Evolutionary conservation across 2,888 invertebrate genomes (phyloP).

Genomic region (Stegana nigrithorax): DNA sequence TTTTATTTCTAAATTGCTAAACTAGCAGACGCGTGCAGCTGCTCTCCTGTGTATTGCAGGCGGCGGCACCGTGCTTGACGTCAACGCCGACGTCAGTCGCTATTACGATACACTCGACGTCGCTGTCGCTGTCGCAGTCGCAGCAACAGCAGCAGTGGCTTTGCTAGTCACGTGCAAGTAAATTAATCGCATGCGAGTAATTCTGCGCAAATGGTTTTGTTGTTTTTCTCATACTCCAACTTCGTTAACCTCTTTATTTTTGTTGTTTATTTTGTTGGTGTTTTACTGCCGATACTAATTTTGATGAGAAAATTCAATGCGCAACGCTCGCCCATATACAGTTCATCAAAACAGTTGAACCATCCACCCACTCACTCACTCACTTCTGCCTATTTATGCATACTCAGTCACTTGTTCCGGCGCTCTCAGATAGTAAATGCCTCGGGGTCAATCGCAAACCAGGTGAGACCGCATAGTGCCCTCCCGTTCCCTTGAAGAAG

Average conservation of each 20-base stretch:
- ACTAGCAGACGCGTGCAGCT: too few relatives aligned
- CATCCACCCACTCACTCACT: neutral
- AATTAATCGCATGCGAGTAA: constrained; percentile 11
- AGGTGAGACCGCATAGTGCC: too few relatives aligned
- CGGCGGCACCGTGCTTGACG: too few relatives aligned
- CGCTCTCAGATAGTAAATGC: neutral
- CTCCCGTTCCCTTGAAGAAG: too few relatives aligned
- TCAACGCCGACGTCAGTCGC: neutral
- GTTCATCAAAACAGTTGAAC: neutral
- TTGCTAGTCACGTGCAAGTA: neutral
- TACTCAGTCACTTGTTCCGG: neutral
- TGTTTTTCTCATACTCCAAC: neutral
- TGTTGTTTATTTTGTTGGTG: neutral
- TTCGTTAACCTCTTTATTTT: neutral
- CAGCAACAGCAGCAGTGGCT: too few relatives aligned
- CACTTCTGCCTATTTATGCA: neutral
- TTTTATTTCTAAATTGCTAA: neutral
- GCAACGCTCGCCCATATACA: too few relatives aligned
- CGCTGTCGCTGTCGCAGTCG: too few relatives aligned
- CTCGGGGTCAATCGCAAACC: too few relatives aligned
- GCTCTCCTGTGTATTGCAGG: neutral
- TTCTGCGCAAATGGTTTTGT: neutral
- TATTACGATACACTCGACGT: too few relatives aligned
- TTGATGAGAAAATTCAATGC: neutral
- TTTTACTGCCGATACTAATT: neutral